phyloP scores from a whole-genome alignment of 1,140 invertebrate genomes.

The Spodoptera litura region DNA sequence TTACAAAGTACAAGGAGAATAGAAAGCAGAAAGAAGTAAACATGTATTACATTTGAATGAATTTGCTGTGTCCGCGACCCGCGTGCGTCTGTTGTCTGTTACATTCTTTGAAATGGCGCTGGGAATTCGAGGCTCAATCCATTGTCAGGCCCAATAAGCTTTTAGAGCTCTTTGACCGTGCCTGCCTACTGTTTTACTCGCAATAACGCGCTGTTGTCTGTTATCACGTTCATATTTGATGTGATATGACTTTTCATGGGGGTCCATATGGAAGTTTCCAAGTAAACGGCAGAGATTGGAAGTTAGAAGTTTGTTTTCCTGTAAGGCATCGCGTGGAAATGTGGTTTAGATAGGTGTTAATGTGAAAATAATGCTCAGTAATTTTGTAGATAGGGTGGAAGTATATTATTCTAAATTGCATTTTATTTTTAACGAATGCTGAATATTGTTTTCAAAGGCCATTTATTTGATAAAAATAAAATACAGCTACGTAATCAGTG shows the following conservation, averaged over 20 bases:
- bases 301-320: conserved; percentile 29
- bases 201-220: conserved; percentile 34
- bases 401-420: neutral
- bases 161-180: conserved; percentile 38
- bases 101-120: conserved; percentile 15
- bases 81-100: neutral
- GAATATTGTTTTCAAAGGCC: too few relatives aligned
- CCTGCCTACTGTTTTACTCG: conserved; percentile 37
- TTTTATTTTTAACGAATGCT: too few relatives aligned
- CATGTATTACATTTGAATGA: conserved; percentile 38
- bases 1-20: neutral
- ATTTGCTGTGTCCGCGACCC: conserved; percentile 18
- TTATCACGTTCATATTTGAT: conserved; percentile 41
- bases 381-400: conserved; percentile 15
- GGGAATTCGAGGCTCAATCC: conserved; percentile 29
- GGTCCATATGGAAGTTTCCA: conserved; percentile 1
- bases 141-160: conserved; percentile 41
- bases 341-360: conserved; percentile 22
- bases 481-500: conserved; percentile 23
- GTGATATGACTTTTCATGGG: conserved; percentile 21
- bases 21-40: conserved; percentile 18
- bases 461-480: neutral
- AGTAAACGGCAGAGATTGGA: conserved; percentile 10
- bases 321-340: neutral
- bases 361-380: conserved; percentile 33